Conservation (phyloP, 1,140 invertebrate species). For the Neodiprion pinetum region DNA sequence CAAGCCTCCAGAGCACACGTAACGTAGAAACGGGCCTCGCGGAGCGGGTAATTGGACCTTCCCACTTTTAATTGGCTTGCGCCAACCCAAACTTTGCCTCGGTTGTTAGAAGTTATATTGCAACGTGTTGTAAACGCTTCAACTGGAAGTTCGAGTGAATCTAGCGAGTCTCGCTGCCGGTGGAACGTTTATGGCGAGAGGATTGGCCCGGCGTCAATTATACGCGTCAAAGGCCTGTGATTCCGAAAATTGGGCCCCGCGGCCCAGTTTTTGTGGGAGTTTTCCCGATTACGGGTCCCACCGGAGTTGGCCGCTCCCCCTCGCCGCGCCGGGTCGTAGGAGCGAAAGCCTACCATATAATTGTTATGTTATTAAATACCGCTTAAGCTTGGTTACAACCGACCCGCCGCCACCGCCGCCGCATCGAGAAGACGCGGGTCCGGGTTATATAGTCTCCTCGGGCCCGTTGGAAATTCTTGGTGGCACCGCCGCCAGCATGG, state of each 20-base stretch:
- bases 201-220: slow-evolving; percentile 46
- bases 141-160: slow-evolving; percentile 46
- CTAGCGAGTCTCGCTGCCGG: neutral
- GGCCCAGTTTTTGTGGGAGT: slow-evolving; percentile 36
- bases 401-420: slow-evolving; percentile 23
- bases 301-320: slow-evolving; percentile 5
- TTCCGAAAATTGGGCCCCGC: slow-evolving; percentile 43
- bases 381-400: slow-evolving; percentile 39
- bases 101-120: slow-evolving; percentile 58
- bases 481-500: slow-evolving; percentile 10
- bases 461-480: slow-evolving; percentile 36
- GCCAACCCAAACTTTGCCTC: slow-evolving; percentile 37
- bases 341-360: slow-evolving; percentile 57
- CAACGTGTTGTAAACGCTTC: slow-evolving; percentile 44
- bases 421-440: neutral
- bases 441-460: slow-evolving; percentile 26
- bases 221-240: slow-evolving; percentile 44
- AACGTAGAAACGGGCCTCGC: too few species aligned
- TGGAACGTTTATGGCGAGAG: slow-evolving; percentile 46
- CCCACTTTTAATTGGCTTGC: slow-evolving; percentile 59
- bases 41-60: slow-evolving; percentile 54
- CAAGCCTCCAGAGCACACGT: too few species aligned
- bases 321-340: neutral
- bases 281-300: slow-evolving; percentile 40
- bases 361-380: slow-evolving; percentile 62